Evolutionary conservation across 2,888 invertebrate species (phyloP), one percentile per base, ranked within the genome.

Genomic region (Melanchra persicariae): DNA sequence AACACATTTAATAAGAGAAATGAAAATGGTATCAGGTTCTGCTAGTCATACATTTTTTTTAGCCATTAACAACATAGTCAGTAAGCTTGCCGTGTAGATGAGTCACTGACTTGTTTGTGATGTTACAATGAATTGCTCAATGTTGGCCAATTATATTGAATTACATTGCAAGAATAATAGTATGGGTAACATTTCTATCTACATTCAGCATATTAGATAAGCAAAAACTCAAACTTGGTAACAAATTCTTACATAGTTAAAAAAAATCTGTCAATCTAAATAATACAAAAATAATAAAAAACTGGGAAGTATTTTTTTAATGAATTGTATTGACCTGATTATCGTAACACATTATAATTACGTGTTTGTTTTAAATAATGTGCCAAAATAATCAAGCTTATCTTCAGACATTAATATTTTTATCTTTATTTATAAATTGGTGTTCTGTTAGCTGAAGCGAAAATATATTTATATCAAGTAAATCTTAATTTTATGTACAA

Each of bases 61-160:
- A 3, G 40, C 40, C 22, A 47, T 55, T 17, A 17, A 22, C 12
- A 54, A 22, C 30, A 19, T 26, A 22, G 22, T 54, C 17, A 34
- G 40, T 43, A 22, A 2, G 34, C 24, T 43, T 30, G 19, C 7
- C 0, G n/a, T 12, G 22, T 47, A 10, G 24, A 43, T 72, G 72
- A 72, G 72, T 72, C 72, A 72, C n/a, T 49, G 19, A 43, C 49
- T 72, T 51, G 34, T 57, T 72, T 65, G 49, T 47, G 40, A 54
- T 77, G 26, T 77, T 51, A 59, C 43, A 76, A 45, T 37, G 43
- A 51, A 51, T 72, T 76, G 68, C 77, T 67, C 59, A 77, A 77
- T 43, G 19, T 74, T 74, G 47, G 15, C 19, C 59, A 59, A 70
- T 34, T 34, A 54, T 49, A 40, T 77, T 68, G 37, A 60, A 22